Conservation (phyloP, 2,888 invertebrate genomes). For the Amiota mariae region DNA sequence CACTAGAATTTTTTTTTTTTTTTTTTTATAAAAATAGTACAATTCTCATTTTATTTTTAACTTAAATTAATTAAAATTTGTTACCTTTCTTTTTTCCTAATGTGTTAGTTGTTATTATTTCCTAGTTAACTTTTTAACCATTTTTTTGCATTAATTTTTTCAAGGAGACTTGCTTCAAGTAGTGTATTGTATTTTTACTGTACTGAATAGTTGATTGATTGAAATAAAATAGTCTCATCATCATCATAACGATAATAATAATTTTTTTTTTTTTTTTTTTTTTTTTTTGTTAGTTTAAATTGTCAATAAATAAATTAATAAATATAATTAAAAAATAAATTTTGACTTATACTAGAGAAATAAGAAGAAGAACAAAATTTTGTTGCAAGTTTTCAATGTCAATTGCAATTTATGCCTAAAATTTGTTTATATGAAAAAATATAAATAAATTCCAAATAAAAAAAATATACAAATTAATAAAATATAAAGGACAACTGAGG, state of each 20-base stretch:
- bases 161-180: background rate
- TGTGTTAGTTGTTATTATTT: background rate
- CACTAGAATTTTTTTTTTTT: background rate
- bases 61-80: background rate
- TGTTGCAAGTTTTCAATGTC: no score
- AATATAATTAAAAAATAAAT: no score
- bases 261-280: background rate
- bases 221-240: background rate
- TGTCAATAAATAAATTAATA: slow-evolving; percentile 25
- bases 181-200: background rate
- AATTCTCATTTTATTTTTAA: background rate
- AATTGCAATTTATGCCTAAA: no score
- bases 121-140: background rate
- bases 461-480: background rate
- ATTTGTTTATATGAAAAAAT: no score
- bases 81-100: background rate
- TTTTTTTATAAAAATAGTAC: background rate
- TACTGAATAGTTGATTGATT: no score
- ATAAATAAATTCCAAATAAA: background rate
- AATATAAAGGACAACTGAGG: background rate
- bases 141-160: background rate
- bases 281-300: no score
- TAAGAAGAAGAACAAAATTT: no score
- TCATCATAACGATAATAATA: background rate
- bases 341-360: no score